Conservation (phyloP, 2,113 vertebrate genomes). For the Daubentonia madagascariensis region DNA sequence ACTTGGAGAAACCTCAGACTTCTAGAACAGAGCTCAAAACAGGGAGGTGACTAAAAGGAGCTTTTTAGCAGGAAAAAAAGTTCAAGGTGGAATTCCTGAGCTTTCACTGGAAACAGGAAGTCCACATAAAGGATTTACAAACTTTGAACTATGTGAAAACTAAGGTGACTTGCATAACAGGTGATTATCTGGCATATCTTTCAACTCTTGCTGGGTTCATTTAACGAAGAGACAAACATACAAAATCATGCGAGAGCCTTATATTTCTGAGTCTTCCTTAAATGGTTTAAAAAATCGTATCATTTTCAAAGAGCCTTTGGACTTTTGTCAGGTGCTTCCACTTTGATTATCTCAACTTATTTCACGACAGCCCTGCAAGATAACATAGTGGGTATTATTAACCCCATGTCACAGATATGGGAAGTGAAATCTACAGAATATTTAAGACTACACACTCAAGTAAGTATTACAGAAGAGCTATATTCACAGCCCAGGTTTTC, state of each 20-base stretch:
- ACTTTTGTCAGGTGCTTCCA: background rate
- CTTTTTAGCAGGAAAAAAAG: background rate
- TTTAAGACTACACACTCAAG: background rate
- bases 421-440: background rate
- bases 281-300: background rate
- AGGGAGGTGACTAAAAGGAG: background rate
- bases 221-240: background rate
- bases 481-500: background rate
- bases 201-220: background rate
- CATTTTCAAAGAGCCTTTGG: background rate
- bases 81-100: background rate
- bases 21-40: background rate
- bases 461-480: background rate
- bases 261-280: background rate
- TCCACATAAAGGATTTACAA: background rate
- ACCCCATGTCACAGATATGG: background rate
- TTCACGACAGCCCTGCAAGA: background rate
- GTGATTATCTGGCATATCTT: background rate
- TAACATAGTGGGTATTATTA: slow-evolving; percentile 39
- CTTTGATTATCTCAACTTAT: background rate
- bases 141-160: background rate
- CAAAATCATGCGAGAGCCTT: background rate
- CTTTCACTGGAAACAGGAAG: background rate
- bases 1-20: background rate
- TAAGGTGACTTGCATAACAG: background rate